Conservation (phyloP, 2,888 invertebrate species). For the Phoronis australis region DNA sequence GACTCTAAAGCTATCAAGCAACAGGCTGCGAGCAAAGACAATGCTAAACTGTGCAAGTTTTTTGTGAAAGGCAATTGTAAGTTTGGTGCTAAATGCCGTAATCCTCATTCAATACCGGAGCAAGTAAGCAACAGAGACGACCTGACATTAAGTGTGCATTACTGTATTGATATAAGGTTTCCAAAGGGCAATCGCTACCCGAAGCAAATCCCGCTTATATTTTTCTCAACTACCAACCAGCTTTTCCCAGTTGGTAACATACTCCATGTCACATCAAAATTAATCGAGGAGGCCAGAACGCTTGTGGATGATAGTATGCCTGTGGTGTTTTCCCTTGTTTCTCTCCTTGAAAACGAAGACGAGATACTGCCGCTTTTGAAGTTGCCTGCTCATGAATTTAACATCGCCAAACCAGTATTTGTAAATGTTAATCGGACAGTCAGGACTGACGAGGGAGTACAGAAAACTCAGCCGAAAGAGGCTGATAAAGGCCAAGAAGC, state of each 20-base stretch:
- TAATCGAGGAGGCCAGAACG: constrained; percentile 28
- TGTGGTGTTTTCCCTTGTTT: constrained; percentile 38
- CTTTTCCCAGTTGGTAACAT: constrained; percentile 26
- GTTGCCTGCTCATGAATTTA: constrained; percentile 24
- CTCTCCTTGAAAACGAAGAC: constrained; percentile 31
- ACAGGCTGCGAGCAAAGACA: constrained; percentile 19
- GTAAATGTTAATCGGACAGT: constrained; percentile 1
- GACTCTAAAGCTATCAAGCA: constrained; percentile 29
- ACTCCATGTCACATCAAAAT: constrained; percentile 32
- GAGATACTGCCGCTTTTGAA: constrained; percentile 22
- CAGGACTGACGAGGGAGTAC: not conserved
- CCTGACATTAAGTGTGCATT: constrained; percentile 1
- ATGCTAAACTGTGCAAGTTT: constrained; percentile 26
- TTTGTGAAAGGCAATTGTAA: constrained; percentile 23
- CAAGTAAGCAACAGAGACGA: constrained; percentile 5
- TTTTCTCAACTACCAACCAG: constrained; percentile 29
- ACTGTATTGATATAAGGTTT: constrained; percentile 31
- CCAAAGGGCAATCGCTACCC: constrained; percentile 35
- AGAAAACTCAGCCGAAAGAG: not conserved
- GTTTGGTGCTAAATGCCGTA: not conserved
- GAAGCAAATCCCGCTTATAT: constrained; percentile 32
- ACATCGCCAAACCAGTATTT: not conserved
- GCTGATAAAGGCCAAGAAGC: not conserved
- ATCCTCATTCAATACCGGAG: constrained; percentile 4
- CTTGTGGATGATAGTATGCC: constrained; percentile 25